phyloP scores from a whole-genome alignment of 2,797 vertebrate species.

The Sebastes itinus region DNA sequence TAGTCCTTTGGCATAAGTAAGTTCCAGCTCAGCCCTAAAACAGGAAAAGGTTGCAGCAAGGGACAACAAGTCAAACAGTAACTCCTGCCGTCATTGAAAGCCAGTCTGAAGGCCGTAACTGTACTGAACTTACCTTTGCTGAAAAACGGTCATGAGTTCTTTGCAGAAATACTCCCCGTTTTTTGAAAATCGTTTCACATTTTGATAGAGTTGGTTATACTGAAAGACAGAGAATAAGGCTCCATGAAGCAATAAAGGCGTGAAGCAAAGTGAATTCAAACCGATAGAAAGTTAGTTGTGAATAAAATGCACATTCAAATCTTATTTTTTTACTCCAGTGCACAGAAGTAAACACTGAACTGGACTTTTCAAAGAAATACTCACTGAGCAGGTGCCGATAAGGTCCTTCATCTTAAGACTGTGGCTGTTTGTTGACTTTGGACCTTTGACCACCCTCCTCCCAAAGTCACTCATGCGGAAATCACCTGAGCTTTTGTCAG shows the following conservation, averaged over 20 bases:
- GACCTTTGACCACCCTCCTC: constrained; percentile 72
- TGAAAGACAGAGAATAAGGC: constrained; percentile 67
- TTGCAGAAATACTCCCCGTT: constrained; percentile 90
- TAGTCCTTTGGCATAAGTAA: constrained; percentile 87
- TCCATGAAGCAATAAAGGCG: neutral
- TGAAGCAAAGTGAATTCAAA: neutral
- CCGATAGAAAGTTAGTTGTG: neutral
- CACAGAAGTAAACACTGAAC: neutral
- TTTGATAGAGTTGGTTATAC: constrained; percentile 90
- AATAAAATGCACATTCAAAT: neutral
- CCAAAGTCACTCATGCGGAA: constrained; percentile 78
- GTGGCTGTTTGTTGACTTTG: constrained; percentile 78
- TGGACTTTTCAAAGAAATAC: constrained; percentile 62
- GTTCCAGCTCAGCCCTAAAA: constrained; percentile 86
- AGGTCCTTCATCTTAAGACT: constrained; percentile 88
- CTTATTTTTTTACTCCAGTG: neutral
- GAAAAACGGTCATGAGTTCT: constrained; percentile 87
- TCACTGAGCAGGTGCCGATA: constrained; percentile 85
- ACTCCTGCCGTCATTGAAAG: constrained; percentile 31
- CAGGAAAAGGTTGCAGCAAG: constrained; percentile 13
- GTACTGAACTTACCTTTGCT: constrained; percentile 84
- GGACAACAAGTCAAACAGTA: constrained; percentile 50
- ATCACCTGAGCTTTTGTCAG: constrained; percentile 66
- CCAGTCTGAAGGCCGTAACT: neutral
- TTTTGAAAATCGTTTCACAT: constrained; percentile 89